Percentiles rank a stretch among this genome's conserved stretches.
phyloP scores from a whole-genome alignment of 1,140 invertebrate species.

The Matsumurasca onukii region DNA sequence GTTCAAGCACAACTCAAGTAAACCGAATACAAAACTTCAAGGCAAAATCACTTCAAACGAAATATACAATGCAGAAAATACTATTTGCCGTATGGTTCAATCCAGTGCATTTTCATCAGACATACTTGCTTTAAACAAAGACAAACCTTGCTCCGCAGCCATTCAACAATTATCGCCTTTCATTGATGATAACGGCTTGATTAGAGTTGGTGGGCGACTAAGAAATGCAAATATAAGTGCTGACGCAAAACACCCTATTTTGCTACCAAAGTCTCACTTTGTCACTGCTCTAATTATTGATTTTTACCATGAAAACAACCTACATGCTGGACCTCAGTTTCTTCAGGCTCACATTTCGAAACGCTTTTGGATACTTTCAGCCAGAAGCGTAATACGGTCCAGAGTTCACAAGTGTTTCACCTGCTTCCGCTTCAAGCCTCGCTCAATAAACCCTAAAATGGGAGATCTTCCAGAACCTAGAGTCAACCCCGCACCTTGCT shows the following conservation, averaged over 20 bases:
- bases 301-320: constrained; percentile 42
- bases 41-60: too few relatives aligned
- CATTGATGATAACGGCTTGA: constrained; percentile 27
- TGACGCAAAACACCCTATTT: constrained; percentile 48
- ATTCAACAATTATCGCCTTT: too few relatives aligned
- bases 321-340: constrained; percentile 44
- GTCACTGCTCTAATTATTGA: constrained; percentile 45
- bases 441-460: constrained; percentile 31
- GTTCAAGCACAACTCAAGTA: too few relatives aligned
- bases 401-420: constrained; percentile 28
- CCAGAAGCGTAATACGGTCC: constrained; percentile 18
- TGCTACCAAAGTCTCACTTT: constrained; percentile 44
- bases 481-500: constrained; percentile 32
- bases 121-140: too few relatives aligned
- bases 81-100: too few relatives aligned
- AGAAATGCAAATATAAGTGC: constrained; percentile 4
- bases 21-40: too few relatives aligned
- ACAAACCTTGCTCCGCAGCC: too few relatives aligned
- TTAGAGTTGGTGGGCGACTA: constrained; percentile 31
- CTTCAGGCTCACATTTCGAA: constrained; percentile 23
- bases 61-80: too few relatives aligned
- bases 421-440: constrained; percentile 32
- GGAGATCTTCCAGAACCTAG: constrained; percentile 34
- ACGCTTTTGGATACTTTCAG: constrained; percentile 31
- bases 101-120: too few relatives aligned